Conservation (phyloP, 2,797 vertebrate species). For the Chanos chanos region DNA sequence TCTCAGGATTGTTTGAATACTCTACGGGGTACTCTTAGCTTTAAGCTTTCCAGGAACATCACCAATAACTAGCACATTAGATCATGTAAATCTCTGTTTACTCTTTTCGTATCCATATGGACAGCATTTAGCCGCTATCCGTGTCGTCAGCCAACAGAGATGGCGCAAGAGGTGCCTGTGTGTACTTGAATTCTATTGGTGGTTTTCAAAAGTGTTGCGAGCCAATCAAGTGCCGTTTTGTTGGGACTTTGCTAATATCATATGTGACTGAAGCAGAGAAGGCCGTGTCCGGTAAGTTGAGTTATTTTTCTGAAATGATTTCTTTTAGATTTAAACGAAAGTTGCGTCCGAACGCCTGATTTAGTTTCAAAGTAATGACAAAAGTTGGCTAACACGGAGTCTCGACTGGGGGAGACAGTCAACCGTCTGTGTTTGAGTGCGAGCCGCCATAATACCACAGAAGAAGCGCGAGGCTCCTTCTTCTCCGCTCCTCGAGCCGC, state of each 20-base stretch:
- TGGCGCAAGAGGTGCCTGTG: neutral
- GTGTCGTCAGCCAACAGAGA: neutral
- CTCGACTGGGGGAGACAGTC: conserved; percentile 72
- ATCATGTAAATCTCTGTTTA: too few species aligned
- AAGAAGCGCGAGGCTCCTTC: conserved; percentile 76
- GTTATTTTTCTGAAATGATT: conserved; percentile 24
- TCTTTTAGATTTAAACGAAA: neutral
- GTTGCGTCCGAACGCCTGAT: neutral
- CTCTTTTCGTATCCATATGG: too few species aligned
- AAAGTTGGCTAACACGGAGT: conserved; percentile 46
- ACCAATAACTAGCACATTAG: too few species aligned
- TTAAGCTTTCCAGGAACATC: too few species aligned
- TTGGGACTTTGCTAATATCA: conserved; percentile 31
- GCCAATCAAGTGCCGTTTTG: conserved; percentile 36
- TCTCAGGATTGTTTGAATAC: too few species aligned
- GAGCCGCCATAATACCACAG: conserved; percentile 77
- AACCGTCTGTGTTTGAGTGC: conserved; percentile 59
- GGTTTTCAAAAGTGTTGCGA: neutral
- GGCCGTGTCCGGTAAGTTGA: conserved; percentile 61
- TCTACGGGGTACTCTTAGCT: too few species aligned
- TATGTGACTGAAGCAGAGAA: conserved; percentile 22
- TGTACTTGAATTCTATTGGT: conserved; percentile 30
- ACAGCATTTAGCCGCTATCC: neutral
- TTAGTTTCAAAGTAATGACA: neutral
- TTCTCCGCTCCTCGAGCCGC: conserved; percentile 59